Evolutionary conservation across 1,140 invertebrate species (phyloP).

Genomic region (Cydia splendana): DNA sequence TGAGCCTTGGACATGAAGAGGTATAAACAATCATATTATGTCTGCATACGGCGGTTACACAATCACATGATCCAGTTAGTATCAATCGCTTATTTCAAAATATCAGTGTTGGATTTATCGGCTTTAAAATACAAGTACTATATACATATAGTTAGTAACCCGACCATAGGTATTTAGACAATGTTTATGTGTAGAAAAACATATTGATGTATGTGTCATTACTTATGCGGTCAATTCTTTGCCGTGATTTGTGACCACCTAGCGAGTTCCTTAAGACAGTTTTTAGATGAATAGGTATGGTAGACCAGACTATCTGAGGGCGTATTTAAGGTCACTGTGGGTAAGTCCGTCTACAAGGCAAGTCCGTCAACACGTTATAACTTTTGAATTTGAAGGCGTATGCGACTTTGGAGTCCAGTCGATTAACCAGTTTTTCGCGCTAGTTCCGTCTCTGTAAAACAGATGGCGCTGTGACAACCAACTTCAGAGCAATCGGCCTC

Average conservation of each 20-base stretch:
- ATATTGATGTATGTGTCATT: too few relatives aligned
- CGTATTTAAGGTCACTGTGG: too few relatives aligned
- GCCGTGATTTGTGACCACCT: not conserved
- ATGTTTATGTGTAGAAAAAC: not conserved
- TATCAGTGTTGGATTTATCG: not conserved
- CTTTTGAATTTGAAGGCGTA: too few relatives aligned
- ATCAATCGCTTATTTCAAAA: slow-evolving; percentile 10
- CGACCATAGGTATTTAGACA: not conserved
- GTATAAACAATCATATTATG: slow-evolving; percentile 15
- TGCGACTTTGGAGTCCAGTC: too few relatives aligned
- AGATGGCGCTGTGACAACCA: too few relatives aligned
- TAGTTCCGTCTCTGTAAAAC: too few relatives aligned
- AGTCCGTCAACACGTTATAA: too few relatives aligned
- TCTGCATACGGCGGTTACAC: slow-evolving; percentile 9
- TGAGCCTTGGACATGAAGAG: slow-evolving; percentile 1
- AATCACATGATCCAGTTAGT: slow-evolving; percentile 19
- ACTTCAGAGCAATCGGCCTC: too few relatives aligned
- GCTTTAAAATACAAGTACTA: not conserved
- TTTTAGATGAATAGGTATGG: not conserved
- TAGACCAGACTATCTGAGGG: not conserved
- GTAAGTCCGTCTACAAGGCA: too few relatives aligned
- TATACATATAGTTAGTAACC: not conserved
- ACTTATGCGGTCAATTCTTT: not conserved
- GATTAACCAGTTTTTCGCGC: too few relatives aligned
- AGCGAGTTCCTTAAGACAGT: not conserved